These are phyloP conservation scores for Fopius arisanus DNA, from an alignment of 1,140 invertebrate genomes.

Conservation along the genomic window DNA sequence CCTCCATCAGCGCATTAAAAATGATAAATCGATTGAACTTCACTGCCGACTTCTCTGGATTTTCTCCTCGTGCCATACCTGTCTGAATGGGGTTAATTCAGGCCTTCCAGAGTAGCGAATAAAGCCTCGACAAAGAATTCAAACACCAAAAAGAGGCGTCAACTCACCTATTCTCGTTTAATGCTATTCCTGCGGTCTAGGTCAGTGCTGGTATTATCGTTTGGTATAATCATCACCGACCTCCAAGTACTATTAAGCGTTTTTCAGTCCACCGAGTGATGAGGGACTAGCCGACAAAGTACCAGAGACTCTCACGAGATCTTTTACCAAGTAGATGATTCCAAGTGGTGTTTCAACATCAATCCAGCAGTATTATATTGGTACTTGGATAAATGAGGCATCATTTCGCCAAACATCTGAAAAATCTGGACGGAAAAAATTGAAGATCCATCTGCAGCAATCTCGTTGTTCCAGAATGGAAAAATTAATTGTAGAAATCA, in stretches of 20 bases:
- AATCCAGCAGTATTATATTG: background rate
- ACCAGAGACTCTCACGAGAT: background rate
- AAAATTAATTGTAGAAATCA: background rate
- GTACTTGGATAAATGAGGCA: background rate
- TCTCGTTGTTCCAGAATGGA: background rate
- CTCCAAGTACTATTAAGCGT: conserved; percentile 3
- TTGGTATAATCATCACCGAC: conserved; percentile 1
- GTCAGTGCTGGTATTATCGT: background rate
- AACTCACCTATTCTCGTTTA: conserved; percentile 1
- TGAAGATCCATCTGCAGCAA: background rate
- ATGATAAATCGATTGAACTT: background rate
- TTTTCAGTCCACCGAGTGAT: background rate
- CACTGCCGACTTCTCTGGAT: background rate
- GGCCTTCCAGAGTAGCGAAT: background rate
- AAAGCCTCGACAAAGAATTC: background rate
- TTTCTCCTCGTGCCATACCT: background rate
- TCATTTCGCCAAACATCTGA: background rate
- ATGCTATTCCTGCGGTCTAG: conserved; percentile 11
- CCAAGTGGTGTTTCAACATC: background rate
- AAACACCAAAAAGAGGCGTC: background rate
- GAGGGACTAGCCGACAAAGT: conserved; percentile 1
- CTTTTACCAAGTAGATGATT: conserved; percentile 2
- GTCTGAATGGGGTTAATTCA: background rate
- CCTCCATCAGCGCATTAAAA: background rate
- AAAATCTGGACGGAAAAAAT: background rate